Evolutionary conservation across 2,888 invertebrate genomes (phyloP), one percentile per base, ranked within the genome.

Genomic region (Nephrotoma flavescens): DNA sequence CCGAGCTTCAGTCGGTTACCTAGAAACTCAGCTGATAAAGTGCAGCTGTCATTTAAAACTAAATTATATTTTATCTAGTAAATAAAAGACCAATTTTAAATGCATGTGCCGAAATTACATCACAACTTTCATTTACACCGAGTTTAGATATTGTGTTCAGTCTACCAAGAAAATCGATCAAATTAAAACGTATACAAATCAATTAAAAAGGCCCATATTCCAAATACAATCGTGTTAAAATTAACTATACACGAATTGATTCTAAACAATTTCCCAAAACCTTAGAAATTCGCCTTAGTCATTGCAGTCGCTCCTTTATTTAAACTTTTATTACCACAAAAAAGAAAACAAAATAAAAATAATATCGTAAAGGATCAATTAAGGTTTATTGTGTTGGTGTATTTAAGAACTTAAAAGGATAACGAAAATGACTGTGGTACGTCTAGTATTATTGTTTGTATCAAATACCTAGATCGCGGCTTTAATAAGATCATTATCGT

Each of bases 401-500:
- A 84, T 42, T 15, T 42, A 84, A 84, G 42, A 84, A 42, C 41
- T 42, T 42, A 42, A 84, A 41, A 84, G 84, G 84, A 84, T 84
- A 84, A 84, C 42, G 15, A 84, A 41, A 41, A 42, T 84, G 12
- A 15, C 42, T 6, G 84, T 31, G 31, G 31, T 31, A 9, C 42
- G 15, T 42, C 84, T 84, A 57, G 6, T 57, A 15, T n/a, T 57
- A 52, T 11, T 19, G 7, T 57, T 6, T 31, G 31, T 31, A 31
- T 31, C 31, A 31, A 0, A 31, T 31, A 31, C 31, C 31, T 31
- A 31, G 71, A 71, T 71, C 19, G 0, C 71, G 31, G 31, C 31
- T 19, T 19, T 71, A 84, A 84, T 84, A 42, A 84, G 84, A 84
- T 84, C 84, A 84, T 84, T 84, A 84, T 84, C 84, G n/a, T 84